Evolutionary conservation across 1,140 invertebrate genomes (phyloP), one percentile per base, ranked within the genome.

Genomic region (Aphelinus atriplicis): DNA sequence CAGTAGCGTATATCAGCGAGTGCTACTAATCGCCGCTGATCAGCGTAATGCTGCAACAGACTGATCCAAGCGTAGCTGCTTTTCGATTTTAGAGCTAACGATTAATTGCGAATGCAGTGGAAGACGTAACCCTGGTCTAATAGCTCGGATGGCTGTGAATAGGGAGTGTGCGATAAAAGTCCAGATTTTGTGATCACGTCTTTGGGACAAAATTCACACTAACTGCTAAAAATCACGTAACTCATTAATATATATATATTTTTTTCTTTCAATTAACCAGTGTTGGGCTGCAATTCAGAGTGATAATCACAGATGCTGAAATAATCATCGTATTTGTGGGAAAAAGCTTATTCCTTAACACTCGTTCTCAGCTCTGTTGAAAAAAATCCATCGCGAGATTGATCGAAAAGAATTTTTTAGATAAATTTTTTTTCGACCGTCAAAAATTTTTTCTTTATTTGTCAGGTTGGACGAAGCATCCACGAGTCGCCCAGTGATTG

Each of bases 401-500:
- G 58, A 73, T n/a, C 58, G 57, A 51, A 62, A 5, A 7, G 56
- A 68, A 42, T 47, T 55, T 63, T 67, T 1, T 1, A 63, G 53
- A 10, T 66, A 6, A 56, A 48, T 55, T 75, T 75, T 74, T 75
- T 75, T 70, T 69, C 58, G n/a, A n/a, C 64, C 58, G 61, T 71
- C 48, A 71, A 76, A 68, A 69, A 62, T 26, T 82, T 73, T 82
- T 79, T 78, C 81, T 81, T 84, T 60, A 85, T 85, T 84, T 81
- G 79, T 83, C 78, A 87, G 86, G 85, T 87, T 82, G 66, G 76
- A 80, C 78, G 85, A 86, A 83, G 83, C 85, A 81, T 85, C 86
- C 64, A 88, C 87, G 63, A 88, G 84, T 84, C 85, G 83, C 81
- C 85, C 84, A 70, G 75, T 82, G 71, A 82, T 68, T 77, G 84